phyloP scores from a whole-genome alignment of 2,797 vertebrate genomes.

The Pyrocephalus nanus region DNA sequence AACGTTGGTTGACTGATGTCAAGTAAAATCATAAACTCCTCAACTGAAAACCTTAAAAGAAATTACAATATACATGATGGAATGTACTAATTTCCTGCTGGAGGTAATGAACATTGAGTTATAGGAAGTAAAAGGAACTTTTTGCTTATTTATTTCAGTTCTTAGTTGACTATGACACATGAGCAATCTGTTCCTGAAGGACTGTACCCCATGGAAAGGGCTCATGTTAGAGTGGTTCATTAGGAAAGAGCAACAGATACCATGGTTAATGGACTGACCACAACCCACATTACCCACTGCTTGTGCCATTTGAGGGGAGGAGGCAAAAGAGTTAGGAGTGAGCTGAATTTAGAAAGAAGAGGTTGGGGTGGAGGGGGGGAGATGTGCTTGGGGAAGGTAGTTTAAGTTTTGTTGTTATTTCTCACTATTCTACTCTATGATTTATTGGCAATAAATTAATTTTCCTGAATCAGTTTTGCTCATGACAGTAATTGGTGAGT shows the following conservation, averaged over 20 bases:
- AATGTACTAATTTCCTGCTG: not conserved
- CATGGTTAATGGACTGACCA: no score
- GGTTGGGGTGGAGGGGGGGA: accelerated
- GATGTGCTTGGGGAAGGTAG: accelerated
- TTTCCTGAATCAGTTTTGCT: not conserved
- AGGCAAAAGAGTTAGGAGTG: not conserved
- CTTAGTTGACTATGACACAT: not conserved
- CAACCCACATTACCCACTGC: not conserved
- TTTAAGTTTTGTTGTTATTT: not conserved
- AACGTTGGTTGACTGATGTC: not conserved
- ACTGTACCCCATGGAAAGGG: not conserved
- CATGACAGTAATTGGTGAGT: not conserved
- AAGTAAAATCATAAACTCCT: not conserved
- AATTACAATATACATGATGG: not conserved
- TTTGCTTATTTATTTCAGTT: not conserved
- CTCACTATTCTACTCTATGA: not conserved
- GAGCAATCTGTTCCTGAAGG: not conserved
- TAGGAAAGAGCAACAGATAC: not conserved
- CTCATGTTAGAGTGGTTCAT: not conserved
- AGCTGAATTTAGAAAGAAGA: not conserved
- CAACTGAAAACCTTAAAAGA: not conserved
- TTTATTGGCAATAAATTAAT: not conserved
- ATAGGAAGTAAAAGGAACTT: not conserved
- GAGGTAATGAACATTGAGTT: not conserved
- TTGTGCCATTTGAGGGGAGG: accelerated